Evolutionary conservation across 2,113 vertebrate species (phyloP), one percentile per base, ranked within the genome.

Genomic region (Mirounga angustirostris): DNA sequence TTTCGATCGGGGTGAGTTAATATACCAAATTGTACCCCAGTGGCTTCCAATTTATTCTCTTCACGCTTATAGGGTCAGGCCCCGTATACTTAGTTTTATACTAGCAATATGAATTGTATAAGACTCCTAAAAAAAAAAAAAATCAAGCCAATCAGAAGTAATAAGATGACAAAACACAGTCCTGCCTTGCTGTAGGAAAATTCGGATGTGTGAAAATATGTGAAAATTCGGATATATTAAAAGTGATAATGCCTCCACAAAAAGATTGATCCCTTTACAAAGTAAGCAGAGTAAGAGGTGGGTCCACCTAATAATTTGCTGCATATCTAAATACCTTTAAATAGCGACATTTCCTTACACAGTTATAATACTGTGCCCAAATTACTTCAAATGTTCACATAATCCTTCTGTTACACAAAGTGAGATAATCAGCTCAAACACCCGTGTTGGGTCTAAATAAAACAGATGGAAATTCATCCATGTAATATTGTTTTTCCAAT

Each of bases 1-100:
- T 96, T 94, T 91, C 97, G 97, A 97, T 97, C 71, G 65, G 50
- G 82, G 65, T 95, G 81, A 97, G 81, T 94, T 97, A 97, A 97
- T 91, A 90, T 73, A 69, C 80, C 0, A 6, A 93, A 96, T 93
- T 85, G 46, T 78, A 95, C 94, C 85, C 94, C 36, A 83, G 97
- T 80, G 95, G 89, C 81, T 82, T 97, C 88, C 78, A 91, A 93
- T 96, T 97, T 81, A 84, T 91, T 96, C 71, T 95, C 88, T 96
- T 96, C 67, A 92, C 81, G 85, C 88, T 87, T 95, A 92, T 0
- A 92, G 95, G 94, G 91, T 97, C 93, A 92, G 94, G 80, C 61
- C 80, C 65, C 7, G 8, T 94, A 76, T 93, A 88, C 93, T 95
- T 91, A 73, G 5, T 12, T 83, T 97, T 97, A 91, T 59, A 95